Conservation (phyloP, 92 coral and sea anemone genomes). For the Parazoanthus darwini region DNA sequence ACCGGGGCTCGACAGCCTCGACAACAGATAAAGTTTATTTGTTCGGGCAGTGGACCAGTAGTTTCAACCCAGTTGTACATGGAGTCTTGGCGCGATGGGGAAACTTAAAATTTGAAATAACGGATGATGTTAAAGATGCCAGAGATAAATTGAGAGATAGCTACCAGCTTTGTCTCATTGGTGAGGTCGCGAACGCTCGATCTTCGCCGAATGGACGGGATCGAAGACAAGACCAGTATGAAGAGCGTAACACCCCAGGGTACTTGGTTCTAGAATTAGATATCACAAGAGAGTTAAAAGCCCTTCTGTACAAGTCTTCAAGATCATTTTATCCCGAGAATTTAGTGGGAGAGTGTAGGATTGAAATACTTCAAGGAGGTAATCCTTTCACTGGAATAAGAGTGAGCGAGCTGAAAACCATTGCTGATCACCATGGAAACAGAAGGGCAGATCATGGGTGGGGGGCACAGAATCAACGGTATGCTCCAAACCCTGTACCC, state of each 20-base stretch:
- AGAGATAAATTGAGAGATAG: not conserved
- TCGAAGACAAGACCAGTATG: not conserved
- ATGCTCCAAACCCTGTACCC: not conserved
- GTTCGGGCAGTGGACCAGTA: slow-evolving; percentile 39
- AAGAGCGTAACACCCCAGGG: not conserved
- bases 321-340: not conserved
- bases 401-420: not conserved
- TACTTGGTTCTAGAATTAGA: not conserved
- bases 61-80: slow-evolving; percentile 36
- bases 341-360: not conserved
- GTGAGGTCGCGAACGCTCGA: not conserved
- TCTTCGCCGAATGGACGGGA: not conserved
- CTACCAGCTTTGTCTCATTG: slow-evolving; percentile 19
- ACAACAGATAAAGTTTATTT: not conserved
- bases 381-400: slow-evolving; percentile 19
- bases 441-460: not conserved
- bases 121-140: not conserved
- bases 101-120: not conserved
- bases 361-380: not conserved
- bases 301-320: not conserved
- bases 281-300: not conserved
- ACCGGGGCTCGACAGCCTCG: not conserved
- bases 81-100: slow-evolving; percentile 15
- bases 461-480: not conserved
- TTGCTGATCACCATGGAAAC: not conserved